phyloP scores from a whole-genome alignment of 2,888 invertebrate species.

The Palloptera scutellata region DNA sequence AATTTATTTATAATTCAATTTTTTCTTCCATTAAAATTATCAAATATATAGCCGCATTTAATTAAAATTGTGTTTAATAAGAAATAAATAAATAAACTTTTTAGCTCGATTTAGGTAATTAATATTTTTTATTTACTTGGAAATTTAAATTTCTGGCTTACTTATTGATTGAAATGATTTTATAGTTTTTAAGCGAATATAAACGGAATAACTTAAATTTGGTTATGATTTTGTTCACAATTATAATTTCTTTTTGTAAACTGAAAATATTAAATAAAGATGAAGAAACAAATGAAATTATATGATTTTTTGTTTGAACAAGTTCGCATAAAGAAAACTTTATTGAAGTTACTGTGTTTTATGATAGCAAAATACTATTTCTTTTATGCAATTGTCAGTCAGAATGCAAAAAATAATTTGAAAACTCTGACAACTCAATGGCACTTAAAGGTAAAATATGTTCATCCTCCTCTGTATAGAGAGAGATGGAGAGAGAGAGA shows the following conservation, averaged over 20 bases:
- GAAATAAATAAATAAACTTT: conserved; percentile 6
- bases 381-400: background rate
- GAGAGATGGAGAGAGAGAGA: too few relatives aligned
- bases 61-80: conserved; percentile 19
- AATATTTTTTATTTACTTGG: background rate
- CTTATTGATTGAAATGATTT: too few relatives aligned
- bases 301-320: conserved; percentile 5
- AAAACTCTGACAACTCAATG: too few relatives aligned
- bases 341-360: too few relatives aligned
- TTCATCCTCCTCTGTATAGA: too few relatives aligned
- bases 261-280: background rate
- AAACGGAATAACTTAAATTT: too few relatives aligned
- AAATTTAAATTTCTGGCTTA: too few relatives aligned
- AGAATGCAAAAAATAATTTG: conserved; percentile 4
- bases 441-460: too few relatives aligned
- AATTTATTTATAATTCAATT: background rate
- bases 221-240: too few relatives aligned
- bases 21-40: background rate
- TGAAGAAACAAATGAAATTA: background rate
- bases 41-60: conserved; percentile 12
- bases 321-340: background rate
- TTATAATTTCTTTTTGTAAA: background rate
- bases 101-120: conserved; percentile 11
- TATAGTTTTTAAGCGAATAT: too few relatives aligned
- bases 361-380: too few relatives aligned